Conservation (phyloP, 2,797 vertebrate genomes). For the Lepilemur ruficaudatus region DNA sequence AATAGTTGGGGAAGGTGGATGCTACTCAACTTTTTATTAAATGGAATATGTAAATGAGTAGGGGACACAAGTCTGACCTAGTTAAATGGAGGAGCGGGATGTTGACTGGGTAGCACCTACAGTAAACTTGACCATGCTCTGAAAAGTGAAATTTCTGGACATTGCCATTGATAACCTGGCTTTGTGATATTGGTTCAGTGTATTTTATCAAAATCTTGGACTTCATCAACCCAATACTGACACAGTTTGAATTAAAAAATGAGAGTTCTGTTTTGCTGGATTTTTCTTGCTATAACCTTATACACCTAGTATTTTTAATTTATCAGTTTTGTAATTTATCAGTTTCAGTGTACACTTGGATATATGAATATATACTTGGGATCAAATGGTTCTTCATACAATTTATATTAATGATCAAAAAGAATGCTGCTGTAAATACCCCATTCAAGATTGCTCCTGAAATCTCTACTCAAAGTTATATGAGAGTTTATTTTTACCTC, state of each 20-base stretch:
- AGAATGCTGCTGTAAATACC: not conserved
- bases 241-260: not conserved
- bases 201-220: not conserved
- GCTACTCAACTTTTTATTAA: not conserved
- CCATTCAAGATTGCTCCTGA: not conserved
- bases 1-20: not conserved
- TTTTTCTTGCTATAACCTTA: not conserved
- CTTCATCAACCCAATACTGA: not conserved
- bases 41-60: not conserved
- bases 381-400: not conserved
- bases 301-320: not conserved
- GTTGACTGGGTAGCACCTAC: not conserved
- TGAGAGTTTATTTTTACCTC: constrained; percentile 12
- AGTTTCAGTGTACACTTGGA: not conserved
- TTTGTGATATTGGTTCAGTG: not conserved
- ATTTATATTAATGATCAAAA: not conserved
- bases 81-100: not conserved
- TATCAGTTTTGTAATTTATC: not conserved
- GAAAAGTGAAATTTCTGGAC: not conserved
- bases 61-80: not conserved
- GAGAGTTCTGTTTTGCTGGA: not conserved
- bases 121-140: not conserved
- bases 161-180: not conserved
- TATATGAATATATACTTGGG: not conserved
- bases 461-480: not conserved